Base-by-base conservation (phyloP, 2,113 vertebrate genomes). In the Upupa epops region DNA sequence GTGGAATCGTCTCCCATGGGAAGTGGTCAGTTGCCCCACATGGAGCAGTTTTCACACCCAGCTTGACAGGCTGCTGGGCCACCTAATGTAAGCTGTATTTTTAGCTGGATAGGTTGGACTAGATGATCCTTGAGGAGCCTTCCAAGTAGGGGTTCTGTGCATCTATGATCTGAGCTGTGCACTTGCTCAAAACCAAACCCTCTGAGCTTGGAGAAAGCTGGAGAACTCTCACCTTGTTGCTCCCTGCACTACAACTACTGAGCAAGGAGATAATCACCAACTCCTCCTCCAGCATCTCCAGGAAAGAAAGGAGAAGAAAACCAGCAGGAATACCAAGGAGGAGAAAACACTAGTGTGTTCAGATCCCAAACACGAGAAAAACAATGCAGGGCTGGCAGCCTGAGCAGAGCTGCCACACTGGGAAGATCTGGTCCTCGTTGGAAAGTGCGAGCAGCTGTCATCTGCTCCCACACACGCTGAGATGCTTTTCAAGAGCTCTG, bases 401-500 rank as follows among this genome's bases (percentile, higher is more conserved):
- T 46, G 56, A 77, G 65, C 59, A 68, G 52, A 74, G 56, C 42
- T 40, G 28, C 11, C 2, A 1, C 42, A 6, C 7, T 16, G 22
- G 58, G 45, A 70, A 80, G 52, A 31, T 54, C 48, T 42, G 29
- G 12, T 84, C 63, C 54, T 46, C 5, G 0, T 21, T 36, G 37
- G 37, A 82, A 86, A 90, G 77, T 16, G 2, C 2, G 1, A 81
- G 34, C 93, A 94, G 77, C 88, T 77, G 42, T 81, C 0, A 0
- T 37, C 52, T 46, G 77, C 88, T 95, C 88, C 92, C 71, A 86
- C 92, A 22, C 71, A n/a, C 2, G 2, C 37, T 2, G 2, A 94
- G 34, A 89, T 31, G 51, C 48, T 88, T 90, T 90, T 90, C 74
- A 90, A 90, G 83, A 90, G 81, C 51, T 93, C 59, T 76, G 55